Percentiles rank a stretch among this genome's conserved stretches.
phyloP scores from a whole-genome alignment of 2,888 invertebrate genomes.

The Lochmaea capreae region DNA sequence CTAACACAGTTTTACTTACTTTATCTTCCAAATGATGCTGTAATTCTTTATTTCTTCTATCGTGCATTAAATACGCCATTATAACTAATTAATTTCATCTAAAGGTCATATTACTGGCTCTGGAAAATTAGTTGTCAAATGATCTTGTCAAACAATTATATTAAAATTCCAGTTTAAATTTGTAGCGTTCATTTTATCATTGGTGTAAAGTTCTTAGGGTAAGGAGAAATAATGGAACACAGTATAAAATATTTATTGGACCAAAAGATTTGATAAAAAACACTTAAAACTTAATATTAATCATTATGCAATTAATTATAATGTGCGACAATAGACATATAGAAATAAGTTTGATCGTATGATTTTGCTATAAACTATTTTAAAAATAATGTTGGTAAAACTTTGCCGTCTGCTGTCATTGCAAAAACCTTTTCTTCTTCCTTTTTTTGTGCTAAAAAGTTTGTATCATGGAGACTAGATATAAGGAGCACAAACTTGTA shows the following conservation, averaged over 20 bases:
- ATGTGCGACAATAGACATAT: conserved; percentile 63
- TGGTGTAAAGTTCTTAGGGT: conserved; percentile 14
- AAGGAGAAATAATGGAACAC: conserved; percentile 40
- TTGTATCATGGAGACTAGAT: too few species aligned
- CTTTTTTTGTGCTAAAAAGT: too few species aligned
- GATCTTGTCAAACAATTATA: conserved; percentile 36
- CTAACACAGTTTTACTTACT: not conserved
- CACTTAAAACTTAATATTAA: conserved; percentile 59
- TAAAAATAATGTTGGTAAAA: not conserved
- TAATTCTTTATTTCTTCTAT: not conserved
- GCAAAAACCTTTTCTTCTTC: too few species aligned
- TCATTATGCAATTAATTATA: conserved; percentile 61
- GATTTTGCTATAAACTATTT: conserved; percentile 17
- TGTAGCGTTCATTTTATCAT: too few species aligned
- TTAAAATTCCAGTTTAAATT: not conserved
- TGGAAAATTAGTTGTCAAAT: conserved; percentile 28
- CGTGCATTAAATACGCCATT: conserved; percentile 38
- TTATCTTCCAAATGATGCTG: not conserved
- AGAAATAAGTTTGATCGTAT: conserved; percentile 52
- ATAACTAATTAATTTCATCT: conserved; percentile 26
- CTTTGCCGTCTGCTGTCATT: too few species aligned
- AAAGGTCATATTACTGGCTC: conserved; percentile 35
- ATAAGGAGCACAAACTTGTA: too few species aligned
- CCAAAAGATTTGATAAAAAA: conserved; percentile 62
- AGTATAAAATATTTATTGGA: conserved; percentile 65